Conservation (phyloP, 2,113 vertebrate species). For the Coreoperca whiteheadi region DNA sequence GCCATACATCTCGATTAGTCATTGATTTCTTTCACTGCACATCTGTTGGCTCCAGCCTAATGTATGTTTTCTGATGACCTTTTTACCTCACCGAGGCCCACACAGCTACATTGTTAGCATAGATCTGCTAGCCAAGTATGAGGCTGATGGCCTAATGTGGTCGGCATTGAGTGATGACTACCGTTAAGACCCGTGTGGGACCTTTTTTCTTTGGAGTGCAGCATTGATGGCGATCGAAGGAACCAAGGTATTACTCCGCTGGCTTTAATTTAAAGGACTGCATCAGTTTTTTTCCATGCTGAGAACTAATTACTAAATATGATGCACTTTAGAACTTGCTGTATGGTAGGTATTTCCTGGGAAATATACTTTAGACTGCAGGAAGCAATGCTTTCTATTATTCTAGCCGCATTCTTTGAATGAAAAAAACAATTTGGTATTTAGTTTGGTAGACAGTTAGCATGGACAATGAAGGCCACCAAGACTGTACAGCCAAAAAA, state of each 20-base stretch:
- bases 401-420: background rate
- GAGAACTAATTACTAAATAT: too few relatives aligned
- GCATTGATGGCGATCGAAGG: background rate
- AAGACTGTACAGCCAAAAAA: background rate
- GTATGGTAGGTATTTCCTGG: background rate
- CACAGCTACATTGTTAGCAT: constrained; percentile 63
- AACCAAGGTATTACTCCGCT: background rate
- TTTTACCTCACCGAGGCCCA: constrained; percentile 58
- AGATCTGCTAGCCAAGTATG: constrained; percentile 55
- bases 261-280: constrained; percentile 15
- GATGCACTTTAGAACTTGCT: too few relatives aligned
- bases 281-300: too few relatives aligned
- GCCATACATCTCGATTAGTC: constrained; percentile 43
- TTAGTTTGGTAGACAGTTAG: background rate
- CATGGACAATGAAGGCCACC: background rate
- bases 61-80: constrained; percentile 52
- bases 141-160: constrained; percentile 38
- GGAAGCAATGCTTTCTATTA: background rate
- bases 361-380: background rate
- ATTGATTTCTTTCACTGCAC: constrained; percentile 57
- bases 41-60: constrained; percentile 43
- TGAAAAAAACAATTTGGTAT: background rate
- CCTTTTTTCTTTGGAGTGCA: constrained; percentile 15
- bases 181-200: constrained; percentile 41
- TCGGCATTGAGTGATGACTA: constrained; percentile 49